Evolutionary conservation across 2,113 vertebrate species (phyloP).

Genomic region (Tragelaphus buxtoni): DNA sequence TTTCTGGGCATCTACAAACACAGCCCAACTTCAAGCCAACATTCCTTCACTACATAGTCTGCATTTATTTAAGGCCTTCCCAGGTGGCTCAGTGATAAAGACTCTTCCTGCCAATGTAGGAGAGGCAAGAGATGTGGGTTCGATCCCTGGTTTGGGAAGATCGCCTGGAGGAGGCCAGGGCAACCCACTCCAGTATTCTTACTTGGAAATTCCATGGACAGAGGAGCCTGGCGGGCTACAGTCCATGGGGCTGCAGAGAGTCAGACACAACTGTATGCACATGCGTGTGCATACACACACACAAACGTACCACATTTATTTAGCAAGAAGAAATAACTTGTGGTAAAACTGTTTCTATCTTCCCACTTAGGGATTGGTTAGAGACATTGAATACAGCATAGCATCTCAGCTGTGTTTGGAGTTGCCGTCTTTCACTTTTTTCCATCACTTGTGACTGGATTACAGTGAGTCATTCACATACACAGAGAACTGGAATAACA

Average conservation of each 20-base stretch:
- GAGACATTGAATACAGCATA: accelerated
- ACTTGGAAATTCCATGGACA: not conserved
- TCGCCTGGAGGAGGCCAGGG: not conserved
- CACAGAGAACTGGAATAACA: not conserved
- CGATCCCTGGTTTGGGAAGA: not conserved
- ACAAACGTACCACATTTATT: not conserved
- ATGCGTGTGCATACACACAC: accelerated
- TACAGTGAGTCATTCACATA: not conserved
- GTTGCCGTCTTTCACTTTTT: not conserved
- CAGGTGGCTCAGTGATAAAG: not conserved
- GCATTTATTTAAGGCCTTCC: not conserved
- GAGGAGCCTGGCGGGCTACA: not conserved
- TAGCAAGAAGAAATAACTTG: not conserved
- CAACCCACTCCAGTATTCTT: not conserved
- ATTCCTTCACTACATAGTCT: not conserved
- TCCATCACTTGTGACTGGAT: not conserved
- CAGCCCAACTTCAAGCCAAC: not conserved
- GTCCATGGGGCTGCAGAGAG: not conserved
- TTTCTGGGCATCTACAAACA: not conserved
- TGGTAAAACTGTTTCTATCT: not conserved
- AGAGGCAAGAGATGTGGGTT: not conserved
- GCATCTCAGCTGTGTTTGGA: not conserved
- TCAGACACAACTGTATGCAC: accelerated
- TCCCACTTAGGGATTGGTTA: not conserved
- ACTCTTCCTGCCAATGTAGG: not conserved